Base-by-base conservation (phyloP, 2,888 invertebrate genomes). In the Drosophila anceps region DNA sequence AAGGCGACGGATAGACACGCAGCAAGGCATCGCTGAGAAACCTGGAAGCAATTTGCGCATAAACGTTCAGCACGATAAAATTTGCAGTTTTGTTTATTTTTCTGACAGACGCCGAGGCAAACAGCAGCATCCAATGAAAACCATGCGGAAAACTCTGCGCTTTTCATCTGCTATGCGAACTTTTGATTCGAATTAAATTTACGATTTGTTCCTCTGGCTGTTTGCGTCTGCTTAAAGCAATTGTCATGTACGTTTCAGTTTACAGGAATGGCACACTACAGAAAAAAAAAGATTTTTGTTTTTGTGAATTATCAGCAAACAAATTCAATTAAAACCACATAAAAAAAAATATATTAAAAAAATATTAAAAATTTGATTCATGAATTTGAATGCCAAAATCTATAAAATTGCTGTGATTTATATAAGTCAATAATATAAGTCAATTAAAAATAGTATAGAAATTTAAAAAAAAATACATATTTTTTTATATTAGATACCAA, bases 1-100 rank as follows among this genome's bases (percentile, higher is more conserved):
- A 84, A 84, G 83, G 73, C 83, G 79, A 81, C 81, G 73, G 46
- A 57, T 60, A 55, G 60, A 53, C 35, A 61, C 44, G 35, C 51
- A 41, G 67, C 59, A 50, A 62, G 68, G 65, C 78, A 69, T 69
- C 78, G 68, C 73, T 73, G 51, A 88, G 51, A 88, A 87, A 87
- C 87, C 87, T 87, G 89, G 81, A 85, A 90, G 88, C 87, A 88
- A 87, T 87, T 87, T 90, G 90, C 86, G 86, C 86, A 83, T 90
- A 90, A 87, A 85, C 90, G 90, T 87, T 87, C 79, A 78, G 77
- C 67, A 81, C 87, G 87, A 87, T 87, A 87, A 87, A 90, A 90
- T 88, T 87, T 81, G 78, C 88, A 90, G 90, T 88, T 90, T 81
- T 88, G 90, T 89, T 90, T 90, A 90, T 90, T 90, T 89, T 84